Percentiles rank a stretch among this genome's conserved stretches.
Conservation (phyloP, 2,888 invertebrate genomes). For the Melanophora roralis region DNA sequence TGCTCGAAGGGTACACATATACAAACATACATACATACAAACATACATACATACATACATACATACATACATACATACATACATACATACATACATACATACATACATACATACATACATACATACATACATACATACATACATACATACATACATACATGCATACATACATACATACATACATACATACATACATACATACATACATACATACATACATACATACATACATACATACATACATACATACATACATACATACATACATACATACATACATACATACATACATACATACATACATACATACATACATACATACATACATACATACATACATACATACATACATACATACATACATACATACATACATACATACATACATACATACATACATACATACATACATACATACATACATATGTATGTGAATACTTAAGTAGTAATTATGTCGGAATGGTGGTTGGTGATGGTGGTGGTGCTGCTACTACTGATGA, state of each 20-base stretch:
- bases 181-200: neutral
- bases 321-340: neutral
- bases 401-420: neutral
- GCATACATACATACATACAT: no score
- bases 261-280: neutral
- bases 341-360: neutral
- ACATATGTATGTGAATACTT: no score
- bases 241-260: neutral
- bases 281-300: no score
- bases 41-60: neutral
- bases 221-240: no score
- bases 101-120: no score
- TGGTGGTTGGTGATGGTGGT: constrained; percentile 3
- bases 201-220: no score
- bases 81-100: neutral
- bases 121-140: neutral
- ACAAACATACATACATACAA: neutral
- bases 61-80: neutral
- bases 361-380: neutral
- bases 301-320: neutral
- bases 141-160: neutral
- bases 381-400: neutral
- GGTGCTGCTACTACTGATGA: constrained; percentile 1
- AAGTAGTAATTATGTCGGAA: constrained; percentile 31
- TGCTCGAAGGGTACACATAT: no score